Percentiles rank a stretch among this genome's conserved stretches.
Conservation (phyloP, 2,113 vertebrate genomes). For the Equus quagga region DNA sequence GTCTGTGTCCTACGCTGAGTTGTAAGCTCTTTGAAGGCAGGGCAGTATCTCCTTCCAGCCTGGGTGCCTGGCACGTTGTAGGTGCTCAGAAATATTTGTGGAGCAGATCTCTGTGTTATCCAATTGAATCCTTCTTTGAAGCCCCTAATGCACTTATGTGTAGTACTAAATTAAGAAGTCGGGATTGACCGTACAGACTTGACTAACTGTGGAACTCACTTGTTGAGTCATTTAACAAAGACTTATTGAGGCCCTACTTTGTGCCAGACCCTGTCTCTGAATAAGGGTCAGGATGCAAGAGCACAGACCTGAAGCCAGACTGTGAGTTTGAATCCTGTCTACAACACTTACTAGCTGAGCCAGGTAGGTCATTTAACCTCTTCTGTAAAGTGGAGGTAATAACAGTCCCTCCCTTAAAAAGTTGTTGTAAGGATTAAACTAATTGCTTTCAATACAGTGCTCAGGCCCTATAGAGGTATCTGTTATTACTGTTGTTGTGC, state of each 20-base stretch:
- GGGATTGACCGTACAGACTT: background rate
- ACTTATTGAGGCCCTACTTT: background rate
- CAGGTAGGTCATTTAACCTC: background rate
- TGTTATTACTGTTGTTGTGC: background rate
- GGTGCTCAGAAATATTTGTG: background rate
- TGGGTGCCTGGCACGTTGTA: background rate
- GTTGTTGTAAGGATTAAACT: background rate
- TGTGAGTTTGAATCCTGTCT: background rate
- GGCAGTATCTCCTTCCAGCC: background rate
- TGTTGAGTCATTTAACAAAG: background rate
- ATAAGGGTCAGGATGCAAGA: background rate
- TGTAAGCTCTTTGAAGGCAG: background rate
- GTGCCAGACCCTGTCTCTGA: background rate
- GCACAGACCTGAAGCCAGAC: background rate
- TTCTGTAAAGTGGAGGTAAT: background rate
- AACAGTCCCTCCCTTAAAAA: background rate
- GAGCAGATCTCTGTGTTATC: background rate
- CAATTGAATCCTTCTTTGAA: background rate
- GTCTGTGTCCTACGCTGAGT: background rate
- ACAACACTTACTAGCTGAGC: background rate
- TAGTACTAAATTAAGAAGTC: background rate
- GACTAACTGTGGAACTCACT: background rate
- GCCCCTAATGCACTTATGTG: background rate
- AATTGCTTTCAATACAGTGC: background rate
- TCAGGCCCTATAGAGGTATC: background rate